Conservation (phyloP, 2,888 invertebrate species). For the Diarsia dahlii region DNA sequence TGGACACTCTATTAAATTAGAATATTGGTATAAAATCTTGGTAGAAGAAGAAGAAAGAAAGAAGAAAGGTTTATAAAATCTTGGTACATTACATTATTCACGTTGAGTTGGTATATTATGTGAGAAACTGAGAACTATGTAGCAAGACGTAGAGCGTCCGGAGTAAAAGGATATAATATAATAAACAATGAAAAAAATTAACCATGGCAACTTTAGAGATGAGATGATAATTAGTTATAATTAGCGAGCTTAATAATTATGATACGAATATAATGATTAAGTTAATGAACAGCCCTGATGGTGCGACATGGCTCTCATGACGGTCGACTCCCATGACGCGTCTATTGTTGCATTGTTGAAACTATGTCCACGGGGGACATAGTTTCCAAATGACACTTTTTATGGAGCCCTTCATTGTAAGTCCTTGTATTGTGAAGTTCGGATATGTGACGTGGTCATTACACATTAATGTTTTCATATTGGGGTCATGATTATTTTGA, state of each 20-base stretch:
- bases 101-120: too few relatives aligned
- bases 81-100: too few relatives aligned
- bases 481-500: background rate
- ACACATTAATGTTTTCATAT: constrained; percentile 11
- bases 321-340: constrained; percentile 67
- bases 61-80: too few relatives aligned
- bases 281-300: constrained; percentile 48
- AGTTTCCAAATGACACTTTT: constrained; percentile 51
- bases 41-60: too few relatives aligned
- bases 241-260: background rate
- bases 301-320: constrained; percentile 15
- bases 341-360: constrained; percentile 69
- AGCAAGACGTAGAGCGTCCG: too few relatives aligned
- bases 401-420: constrained; percentile 47
- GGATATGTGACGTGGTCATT: constrained; percentile 11
- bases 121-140: too few relatives aligned
- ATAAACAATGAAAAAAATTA: too few relatives aligned
- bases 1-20: too few relatives aligned
- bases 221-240: too few relatives aligned
- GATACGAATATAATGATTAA: background rate
- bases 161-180: too few relatives aligned
- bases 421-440: constrained; percentile 28
- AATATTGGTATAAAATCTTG: too few relatives aligned
- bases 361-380: constrained; percentile 5
- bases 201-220: too few relatives aligned